Conservation (phyloP, 2,888 invertebrate species). For the Metopia argyrocephala region DNA sequence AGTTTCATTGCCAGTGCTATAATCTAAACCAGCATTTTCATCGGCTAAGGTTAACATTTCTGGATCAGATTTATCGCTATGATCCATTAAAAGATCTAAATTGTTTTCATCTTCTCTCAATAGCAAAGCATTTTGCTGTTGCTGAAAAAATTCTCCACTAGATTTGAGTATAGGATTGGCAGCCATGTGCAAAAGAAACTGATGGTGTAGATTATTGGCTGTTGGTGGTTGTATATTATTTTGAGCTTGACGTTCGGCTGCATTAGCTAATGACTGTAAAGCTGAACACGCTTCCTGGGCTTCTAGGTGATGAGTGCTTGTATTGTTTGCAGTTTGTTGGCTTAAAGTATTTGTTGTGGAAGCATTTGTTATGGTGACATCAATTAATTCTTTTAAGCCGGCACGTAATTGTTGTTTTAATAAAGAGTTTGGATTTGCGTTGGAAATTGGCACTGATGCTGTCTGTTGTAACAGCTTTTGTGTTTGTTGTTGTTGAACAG, state of each 20-base stretch:
- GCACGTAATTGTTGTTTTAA: slow-evolving; percentile 76
- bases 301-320: slow-evolving; percentile 49
- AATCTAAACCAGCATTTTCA: slow-evolving; percentile 71
- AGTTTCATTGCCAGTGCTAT: slow-evolving; percentile 60
- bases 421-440: slow-evolving; percentile 71
- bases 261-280: slow-evolving; percentile 73
- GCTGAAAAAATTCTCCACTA: slow-evolving; percentile 67
- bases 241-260: slow-evolving; percentile 71
- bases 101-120: slow-evolving; percentile 59
- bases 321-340: slow-evolving; percentile 11
- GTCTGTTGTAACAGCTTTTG: slow-evolving; percentile 30
- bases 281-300: slow-evolving; percentile 69
- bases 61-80: slow-evolving; percentile 70
- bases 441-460: slow-evolving; percentile 17
- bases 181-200: slow-evolving; percentile 76
- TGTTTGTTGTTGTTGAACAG: slow-evolving; percentile 18
- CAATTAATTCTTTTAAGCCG: slow-evolving; percentile 71
- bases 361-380: slow-evolving; percentile 50
- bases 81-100: slow-evolving; percentile 68
- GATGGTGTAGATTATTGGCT: slow-evolving; percentile 74
- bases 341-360: slow-evolving; percentile 35
- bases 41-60: slow-evolving; percentile 71
- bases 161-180: slow-evolving; percentile 71
- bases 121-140: slow-evolving; percentile 67
- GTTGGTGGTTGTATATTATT: slow-evolving; percentile 68